A percentile compares a stretch with the other conserved stretches of the same genome.
Evolutionary conservation across 2,797 vertebrate genomes (phyloP).

Genomic region (Argentina silus): DNA sequence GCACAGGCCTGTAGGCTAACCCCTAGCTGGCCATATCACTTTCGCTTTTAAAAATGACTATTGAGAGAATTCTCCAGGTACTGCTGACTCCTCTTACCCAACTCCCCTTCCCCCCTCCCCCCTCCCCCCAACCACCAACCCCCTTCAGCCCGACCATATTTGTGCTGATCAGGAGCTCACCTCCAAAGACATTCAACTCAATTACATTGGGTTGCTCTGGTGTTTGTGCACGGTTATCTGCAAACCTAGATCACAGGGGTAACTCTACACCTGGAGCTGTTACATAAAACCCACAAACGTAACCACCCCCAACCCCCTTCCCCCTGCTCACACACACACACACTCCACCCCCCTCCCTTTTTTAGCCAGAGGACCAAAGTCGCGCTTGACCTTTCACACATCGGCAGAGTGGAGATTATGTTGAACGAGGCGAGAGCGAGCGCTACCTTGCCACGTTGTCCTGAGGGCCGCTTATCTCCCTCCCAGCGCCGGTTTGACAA

Average conservation of each 20-base stretch:
- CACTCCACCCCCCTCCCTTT: background rate
- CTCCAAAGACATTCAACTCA: slow-evolving; percentile 20
- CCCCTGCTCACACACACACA: background rate
- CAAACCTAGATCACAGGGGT: slow-evolving; percentile 16
- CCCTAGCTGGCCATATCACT: background rate
- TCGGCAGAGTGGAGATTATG: slow-evolving; percentile 63
- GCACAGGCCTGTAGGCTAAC: slow-evolving; percentile 31
- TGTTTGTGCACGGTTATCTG: slow-evolving; percentile 22
- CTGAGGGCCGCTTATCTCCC: slow-evolving; percentile 73
- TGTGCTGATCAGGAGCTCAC: slow-evolving; percentile 1
- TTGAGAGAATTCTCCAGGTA: background rate
- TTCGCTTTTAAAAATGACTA: background rate
- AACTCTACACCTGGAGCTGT: slow-evolving; percentile 55
- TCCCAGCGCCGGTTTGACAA: slow-evolving; percentile 65
- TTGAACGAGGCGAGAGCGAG: slow-evolving; percentile 45
- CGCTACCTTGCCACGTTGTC: slow-evolving; percentile 54
- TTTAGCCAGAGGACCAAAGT: slow-evolving; percentile 40
- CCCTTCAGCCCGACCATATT: no score
- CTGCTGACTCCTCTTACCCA: background rate
- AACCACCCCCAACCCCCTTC: slow-evolving; percentile 21
- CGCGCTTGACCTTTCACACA: slow-evolving; percentile 68
- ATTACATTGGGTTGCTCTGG: slow-evolving; percentile 26
- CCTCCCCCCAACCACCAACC: background rate
- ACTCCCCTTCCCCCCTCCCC: background rate
- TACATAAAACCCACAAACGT: slow-evolving; percentile 48